These are phyloP conservation scores for Toxostoma redivivum DNA, from an alignment of 2,113 vertebrate genomes.

Conservation along the genomic window DNA sequence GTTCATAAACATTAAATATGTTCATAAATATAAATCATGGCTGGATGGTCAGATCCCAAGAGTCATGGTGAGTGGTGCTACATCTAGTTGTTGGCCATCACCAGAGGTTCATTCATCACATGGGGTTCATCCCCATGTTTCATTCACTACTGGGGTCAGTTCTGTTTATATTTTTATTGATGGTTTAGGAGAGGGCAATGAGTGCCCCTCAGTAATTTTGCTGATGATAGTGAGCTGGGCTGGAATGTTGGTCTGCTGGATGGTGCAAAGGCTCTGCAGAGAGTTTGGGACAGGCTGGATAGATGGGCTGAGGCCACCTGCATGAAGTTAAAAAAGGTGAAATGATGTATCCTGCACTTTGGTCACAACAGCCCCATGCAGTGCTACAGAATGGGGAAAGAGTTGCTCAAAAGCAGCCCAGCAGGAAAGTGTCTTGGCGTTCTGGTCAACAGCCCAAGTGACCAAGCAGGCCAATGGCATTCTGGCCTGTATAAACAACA, in stretches of 20 bases:
- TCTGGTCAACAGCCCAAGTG: neutral
- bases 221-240: neutral
- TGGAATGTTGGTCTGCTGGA: neutral
- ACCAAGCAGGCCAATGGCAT: neutral
- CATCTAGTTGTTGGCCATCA: too few species aligned
- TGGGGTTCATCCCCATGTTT: neutral
- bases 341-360: neutral
- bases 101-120: too few species aligned
- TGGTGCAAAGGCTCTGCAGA: neutral
- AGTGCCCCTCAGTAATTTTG: neutral
- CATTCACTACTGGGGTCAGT: neutral
- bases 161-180: fast-evolving
- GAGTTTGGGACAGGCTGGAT: neutral
- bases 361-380: neutral
- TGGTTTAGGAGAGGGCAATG: neutral
- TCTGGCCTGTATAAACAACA: neutral
- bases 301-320: fast-evolving
- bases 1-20: neutral
- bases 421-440: neutral
- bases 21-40: neutral
- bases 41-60: fast-evolving
- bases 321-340: neutral
- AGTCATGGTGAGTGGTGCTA: neutral
- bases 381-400: neutral
- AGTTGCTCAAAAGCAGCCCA: fast-evolving